Base-by-base conservation (phyloP, 35 echinoderm and acorn worm species). In the Apostichopus japonicus region DNA sequence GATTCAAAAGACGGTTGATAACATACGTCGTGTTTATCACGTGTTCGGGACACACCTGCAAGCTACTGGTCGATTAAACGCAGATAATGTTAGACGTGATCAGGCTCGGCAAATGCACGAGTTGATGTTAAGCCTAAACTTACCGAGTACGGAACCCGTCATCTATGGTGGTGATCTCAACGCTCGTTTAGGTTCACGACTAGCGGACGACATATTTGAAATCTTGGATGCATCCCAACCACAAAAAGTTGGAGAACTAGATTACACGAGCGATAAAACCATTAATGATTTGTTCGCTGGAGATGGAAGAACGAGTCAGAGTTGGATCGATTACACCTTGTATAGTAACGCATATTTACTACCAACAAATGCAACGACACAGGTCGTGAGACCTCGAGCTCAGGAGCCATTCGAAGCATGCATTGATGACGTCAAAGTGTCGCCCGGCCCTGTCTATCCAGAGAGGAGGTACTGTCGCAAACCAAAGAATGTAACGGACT, bases 151-250 rank as follows among this genome's bases (percentile, higher is more conserved):
- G 21, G 95, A 98, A 72, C 93, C 97, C 14, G 97, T 98, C 6
- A 96, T 98, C 8, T 98, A 96, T 58, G 93, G 90, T n/a, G 97
- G 97, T 5, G 97, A 98, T 92, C 88, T 98, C 1, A 98, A 98
- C 73, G 93, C 93, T 61, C n/a, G 55, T 5, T 55, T 56, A 13
- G 77, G 77, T 23, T 78, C 90, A 24, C 4, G 55, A 16, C 90
- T 91, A 5, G 90, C 77, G 10, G 63, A 80, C 55, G 84, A 93
- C 53, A 92, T 95, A 7, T 72, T 96, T 27, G 90, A 94, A 54
- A 87, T 86, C 57, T 54, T 96, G 6, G 56, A 96, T 24, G 89
- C 95, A 5, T 58, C 79, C 0, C 52, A 86, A 17, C 95, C 95
- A 1, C 17, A 78, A 5, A 92, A 72, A 52, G 86, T 92, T 13